Evolutionary conservation across 2,113 vertebrate genomes (phyloP).

Genomic region (Pachypanchax playfairii): DNA sequence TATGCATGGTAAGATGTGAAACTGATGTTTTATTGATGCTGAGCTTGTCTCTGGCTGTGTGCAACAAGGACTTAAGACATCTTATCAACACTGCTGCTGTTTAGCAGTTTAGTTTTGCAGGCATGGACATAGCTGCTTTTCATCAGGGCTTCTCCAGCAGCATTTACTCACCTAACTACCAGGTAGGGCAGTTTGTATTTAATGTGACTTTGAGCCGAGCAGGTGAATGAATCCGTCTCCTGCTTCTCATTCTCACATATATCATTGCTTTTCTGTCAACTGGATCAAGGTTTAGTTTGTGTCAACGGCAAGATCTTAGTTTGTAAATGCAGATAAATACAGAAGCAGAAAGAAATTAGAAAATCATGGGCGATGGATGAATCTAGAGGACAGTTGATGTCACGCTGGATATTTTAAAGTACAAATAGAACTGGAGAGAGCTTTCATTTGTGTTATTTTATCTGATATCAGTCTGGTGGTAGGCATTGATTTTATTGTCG

Average conservation of each 20-base stretch:
- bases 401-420: conserved; percentile 1
- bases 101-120: conserved; percentile 34
- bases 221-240: background rate
- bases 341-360: background rate
- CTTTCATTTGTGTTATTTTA: background rate
- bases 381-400: conserved; percentile 1
- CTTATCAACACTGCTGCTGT: conserved; percentile 30
- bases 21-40: conserved; percentile 73
- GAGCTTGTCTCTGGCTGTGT: conserved; percentile 39
- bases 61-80: conserved; percentile 7
- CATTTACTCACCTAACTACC: conserved; percentile 70
- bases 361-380: background rate
- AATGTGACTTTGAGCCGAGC: background rate
- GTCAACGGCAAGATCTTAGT: background rate
- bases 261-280: background rate
- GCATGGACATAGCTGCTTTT: conserved; percentile 77
- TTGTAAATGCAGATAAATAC: background rate
- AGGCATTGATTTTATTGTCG: conserved; percentile 25
- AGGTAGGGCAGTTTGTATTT: conserved; percentile 65
- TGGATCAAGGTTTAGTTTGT: background rate
- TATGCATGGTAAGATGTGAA: conserved; percentile 34
- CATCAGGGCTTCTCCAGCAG: conserved; percentile 72
- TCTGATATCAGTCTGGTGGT: background rate
- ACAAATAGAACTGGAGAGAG: conserved; percentile 1
- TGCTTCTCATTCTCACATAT: background rate